Conservation (phyloP, 2,888 invertebrate species). For the Palloptera scutellata region DNA sequence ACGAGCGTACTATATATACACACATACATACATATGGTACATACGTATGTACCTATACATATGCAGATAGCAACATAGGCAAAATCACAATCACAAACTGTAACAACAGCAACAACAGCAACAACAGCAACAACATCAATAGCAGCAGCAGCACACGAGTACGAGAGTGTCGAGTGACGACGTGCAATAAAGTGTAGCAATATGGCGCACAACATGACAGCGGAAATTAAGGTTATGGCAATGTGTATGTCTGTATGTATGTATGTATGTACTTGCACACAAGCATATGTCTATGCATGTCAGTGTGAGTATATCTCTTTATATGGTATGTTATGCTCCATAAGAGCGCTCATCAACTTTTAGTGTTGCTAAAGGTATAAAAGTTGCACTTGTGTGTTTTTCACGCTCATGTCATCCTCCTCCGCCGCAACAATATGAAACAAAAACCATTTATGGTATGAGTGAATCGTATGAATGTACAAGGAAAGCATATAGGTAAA, state of each 20-base stretch:
- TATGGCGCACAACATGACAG: conserved; percentile 20
- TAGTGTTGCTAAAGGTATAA: too few species aligned
- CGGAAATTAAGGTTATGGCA: conserved; percentile 13
- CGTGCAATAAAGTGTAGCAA: conserved; percentile 19
- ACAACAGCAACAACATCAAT: too few species aligned
- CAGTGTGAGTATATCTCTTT: not conserved
- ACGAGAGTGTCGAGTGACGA: not conserved
- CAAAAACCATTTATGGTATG: not conserved
- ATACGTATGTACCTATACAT: not conserved
- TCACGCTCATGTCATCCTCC: conserved; percentile 8
- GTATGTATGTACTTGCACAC: not conserved
- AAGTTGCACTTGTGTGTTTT: not conserved
- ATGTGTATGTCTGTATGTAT: conserved; percentile 4
- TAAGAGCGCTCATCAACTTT: too few species aligned
- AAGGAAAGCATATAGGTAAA: not conserved
- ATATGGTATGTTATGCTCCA: not conserved
- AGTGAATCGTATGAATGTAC: too few species aligned
- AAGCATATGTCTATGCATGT: not conserved
- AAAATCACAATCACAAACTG: not conserved
- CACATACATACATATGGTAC: not conserved
- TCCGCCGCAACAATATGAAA: conserved; percentile 4
- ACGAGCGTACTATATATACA: not conserved
- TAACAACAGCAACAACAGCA: too few species aligned
- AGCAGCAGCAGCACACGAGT: too few species aligned
- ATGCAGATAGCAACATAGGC: not conserved